Percentiles rank a stretch among this genome's conserved stretches.
Evolutionary conservation across 1,140 invertebrate genomes (phyloP).

Genomic region (Drosophila cardini): DNA sequence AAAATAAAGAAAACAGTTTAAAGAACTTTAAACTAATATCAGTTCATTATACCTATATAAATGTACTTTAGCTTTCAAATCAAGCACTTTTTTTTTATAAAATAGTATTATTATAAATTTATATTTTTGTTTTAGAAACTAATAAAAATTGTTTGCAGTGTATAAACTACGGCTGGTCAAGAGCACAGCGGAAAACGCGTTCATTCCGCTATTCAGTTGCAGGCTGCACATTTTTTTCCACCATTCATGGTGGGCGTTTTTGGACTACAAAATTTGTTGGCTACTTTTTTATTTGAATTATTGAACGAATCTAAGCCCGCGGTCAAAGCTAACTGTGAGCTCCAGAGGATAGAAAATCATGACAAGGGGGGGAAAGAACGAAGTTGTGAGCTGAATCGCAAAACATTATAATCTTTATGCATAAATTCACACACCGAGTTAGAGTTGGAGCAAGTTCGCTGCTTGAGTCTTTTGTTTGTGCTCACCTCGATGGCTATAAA

Average conservation of each 20-base stretch:
- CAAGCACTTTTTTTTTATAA: too few relatives aligned
- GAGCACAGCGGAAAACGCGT: conserved; percentile 29
- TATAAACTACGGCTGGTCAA: conserved; percentile 32
- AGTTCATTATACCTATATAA: too few relatives aligned
- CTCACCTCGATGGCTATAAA: conserved; percentile 62
- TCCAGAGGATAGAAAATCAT: neutral
- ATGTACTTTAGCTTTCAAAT: too few relatives aligned
- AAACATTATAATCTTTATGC: conserved; percentile 81
- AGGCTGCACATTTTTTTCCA: conserved; percentile 48
- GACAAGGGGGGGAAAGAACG: too few relatives aligned
- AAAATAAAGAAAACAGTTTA: too few relatives aligned
- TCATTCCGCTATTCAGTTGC: conserved; percentile 58
- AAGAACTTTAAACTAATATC: too few relatives aligned
- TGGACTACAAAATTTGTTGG: conserved; percentile 63
- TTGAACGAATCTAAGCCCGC: conserved; percentile 73
- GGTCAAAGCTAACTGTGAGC: conserved; percentile 72
- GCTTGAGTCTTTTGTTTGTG: conserved; percentile 75
- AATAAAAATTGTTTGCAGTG: too few relatives aligned
- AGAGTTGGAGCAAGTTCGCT: conserved; percentile 53
- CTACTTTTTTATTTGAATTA: conserved; percentile 80
- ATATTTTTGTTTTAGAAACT: too few relatives aligned
- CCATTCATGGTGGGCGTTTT: conserved; percentile 19
- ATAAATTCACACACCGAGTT: conserved; percentile 74
- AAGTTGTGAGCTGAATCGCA: conserved; percentile 21
- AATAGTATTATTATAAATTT: too few relatives aligned